Base-by-base conservation (phyloP, 2,888 invertebrate genomes). In the Calameuta filiformis region DNA sequence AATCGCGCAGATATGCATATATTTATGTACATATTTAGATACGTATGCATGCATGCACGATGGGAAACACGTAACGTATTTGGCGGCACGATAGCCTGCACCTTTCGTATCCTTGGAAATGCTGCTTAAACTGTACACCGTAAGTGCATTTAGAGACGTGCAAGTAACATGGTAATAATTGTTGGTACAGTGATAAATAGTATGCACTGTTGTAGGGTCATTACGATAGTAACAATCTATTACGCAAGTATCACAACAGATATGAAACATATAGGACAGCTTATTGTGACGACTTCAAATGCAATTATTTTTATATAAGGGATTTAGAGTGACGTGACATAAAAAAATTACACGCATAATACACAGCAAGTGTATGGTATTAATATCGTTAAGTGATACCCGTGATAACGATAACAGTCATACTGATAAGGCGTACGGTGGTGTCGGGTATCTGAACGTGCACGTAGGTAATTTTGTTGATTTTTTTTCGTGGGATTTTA, bases 1-100 rank as follows among this genome's bases (percentile, higher is more conserved):
- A 15, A 74, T 74, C 30, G 37, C 30, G 12, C n/a, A n/a, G 74
- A 74, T 31, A 76, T 76, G 68, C 76, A 76, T 40, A 75, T 12
- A n/a, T 31, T 35, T 30, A 75, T 31, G 23, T 40, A 75, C 40
- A 40, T 34, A 34, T 23, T 68, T 37, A 40, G 11, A 35, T 71
- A 37, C 31, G 73, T n/a, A 71, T 76, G 35, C 35, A 68, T 31
- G 35, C 68, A 35, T 75, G 35, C 23, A 68, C n/a, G n/a, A 34
- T 23, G 56, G 56, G 15, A 56, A 69, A 75, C 37, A 23, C 35
- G 35, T 30, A 71, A 69, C 68, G 77, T 31, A 77, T 69, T 35
- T 68, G 35, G 37, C 33, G 31, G 71, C 71, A 71, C 31, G 31
- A 34, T 34, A 33, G 30, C 71, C 15, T n/a, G 31, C 9, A 3